Base-by-base conservation (phyloP, 37 sponge, comb jelly and placozoan species). In the Aplysina aerophoba region DNA sequence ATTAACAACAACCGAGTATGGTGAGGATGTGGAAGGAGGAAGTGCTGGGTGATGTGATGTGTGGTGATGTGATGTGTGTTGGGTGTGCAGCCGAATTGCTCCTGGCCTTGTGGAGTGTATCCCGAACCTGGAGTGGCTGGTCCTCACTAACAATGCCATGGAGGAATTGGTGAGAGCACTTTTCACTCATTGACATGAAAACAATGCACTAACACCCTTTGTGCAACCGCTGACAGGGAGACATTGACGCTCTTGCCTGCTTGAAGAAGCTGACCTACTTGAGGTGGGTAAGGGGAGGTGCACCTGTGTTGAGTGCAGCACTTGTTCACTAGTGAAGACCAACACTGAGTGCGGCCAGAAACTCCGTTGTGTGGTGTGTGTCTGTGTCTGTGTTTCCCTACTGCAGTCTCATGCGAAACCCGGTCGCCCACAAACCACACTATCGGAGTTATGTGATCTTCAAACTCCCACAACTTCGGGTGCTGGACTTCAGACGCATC, bases 1-100 rank as follows among this genome's bases (percentile, higher is more conserved):
- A 17, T 92, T 39, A 94, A 92, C 89, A 98, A 98, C 92, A 98
- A 98, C 86, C 85, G 82, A 37, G 60, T 98, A 15, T 88, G 92
- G 97, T 97, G 55, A 81, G 90, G 82, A 0, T 17, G 38, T 0
- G 50, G 8, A 50, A 27, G 79, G 44, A 54, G 21, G 0, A 1
- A 38, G 16, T 24, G 28, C 16, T 41, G 31, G 31, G 39, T 67
- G 59, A 0, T 59, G 36, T 24, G 24, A 5, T 25, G 72, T 66
- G 4, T 0, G n/a, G 44, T 77, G 60, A 15, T 55, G 33, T 85
- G 75, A 22, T 85, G 56, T 56, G 77, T 59, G 62, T 85, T 60
- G 77, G 0, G n/a, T 11, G 33, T 89, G 17, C 64, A 96, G 96
- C 35, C 94, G 96, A 16, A 90, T 98, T 63, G 92, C 89, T 31